phyloP scores from a whole-genome alignment of 2,113 vertebrate species.

The Panthera uncia region DNA sequence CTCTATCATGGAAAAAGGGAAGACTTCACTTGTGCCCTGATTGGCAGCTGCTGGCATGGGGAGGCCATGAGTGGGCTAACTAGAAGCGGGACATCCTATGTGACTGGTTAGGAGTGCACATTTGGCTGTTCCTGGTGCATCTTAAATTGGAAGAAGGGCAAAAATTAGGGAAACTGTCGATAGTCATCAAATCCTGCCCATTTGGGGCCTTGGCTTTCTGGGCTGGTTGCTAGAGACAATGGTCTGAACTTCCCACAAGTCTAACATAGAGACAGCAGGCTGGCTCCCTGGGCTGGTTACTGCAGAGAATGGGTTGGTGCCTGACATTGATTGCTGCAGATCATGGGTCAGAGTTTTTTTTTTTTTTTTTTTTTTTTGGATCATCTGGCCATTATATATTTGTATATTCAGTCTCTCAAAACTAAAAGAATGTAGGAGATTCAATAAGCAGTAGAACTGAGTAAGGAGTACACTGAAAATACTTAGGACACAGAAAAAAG shows the following conservation, averaged over 20 bases:
- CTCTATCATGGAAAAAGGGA: not conserved
- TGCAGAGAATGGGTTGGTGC: not conserved
- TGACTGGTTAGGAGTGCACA: not conserved
- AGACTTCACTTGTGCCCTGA: not conserved
- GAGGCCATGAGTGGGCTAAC: fast-evolving
- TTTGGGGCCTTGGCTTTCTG: not conserved
- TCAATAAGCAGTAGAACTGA: not conserved
- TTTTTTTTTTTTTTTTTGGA: not conserved
- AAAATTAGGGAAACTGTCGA: not conserved
- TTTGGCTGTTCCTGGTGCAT: not conserved
- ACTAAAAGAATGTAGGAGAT: not conserved
- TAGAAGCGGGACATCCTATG: not conserved
- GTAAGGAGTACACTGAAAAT: not conserved
- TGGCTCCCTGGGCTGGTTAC: not conserved
- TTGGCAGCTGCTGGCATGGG: not conserved
- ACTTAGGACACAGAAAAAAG: not conserved
- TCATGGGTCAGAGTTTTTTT: not conserved
- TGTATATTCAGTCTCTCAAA: not conserved
- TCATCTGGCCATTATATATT: not conserved
- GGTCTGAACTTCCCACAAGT: not conserved
- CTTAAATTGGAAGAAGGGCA: not conserved
- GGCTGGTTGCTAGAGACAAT: not conserved
- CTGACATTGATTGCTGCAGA: not conserved
- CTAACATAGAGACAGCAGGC: not conserved
- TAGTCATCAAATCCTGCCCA: not conserved